Conservation (phyloP, 2,888 invertebrate genomes). For the Notodromas monacha region DNA sequence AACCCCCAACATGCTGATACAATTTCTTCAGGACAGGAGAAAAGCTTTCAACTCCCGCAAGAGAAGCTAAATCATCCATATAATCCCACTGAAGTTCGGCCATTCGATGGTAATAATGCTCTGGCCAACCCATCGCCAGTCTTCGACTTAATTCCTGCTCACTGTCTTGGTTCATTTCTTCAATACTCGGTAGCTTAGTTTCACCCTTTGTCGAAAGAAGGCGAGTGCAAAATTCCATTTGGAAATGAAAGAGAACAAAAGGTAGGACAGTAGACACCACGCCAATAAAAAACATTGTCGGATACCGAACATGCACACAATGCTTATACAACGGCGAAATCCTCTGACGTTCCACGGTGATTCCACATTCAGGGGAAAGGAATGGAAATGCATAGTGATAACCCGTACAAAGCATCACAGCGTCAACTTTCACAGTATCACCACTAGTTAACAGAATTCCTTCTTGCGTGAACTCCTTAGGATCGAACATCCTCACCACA, state of each 20-base stretch:
- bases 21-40: no score
- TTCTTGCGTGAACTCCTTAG: background rate
- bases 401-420: background rate
- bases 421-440: background rate
- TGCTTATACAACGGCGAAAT: background rate
- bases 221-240: background rate
- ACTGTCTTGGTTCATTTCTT: background rate
- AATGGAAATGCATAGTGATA: background rate
- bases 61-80: background rate
- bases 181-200: background rate
- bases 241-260: conserved; percentile 1
- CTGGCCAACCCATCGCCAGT: background rate
- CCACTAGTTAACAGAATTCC: background rate
- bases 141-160: background rate
- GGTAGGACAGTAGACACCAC: background rate
- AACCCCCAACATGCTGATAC: no score
- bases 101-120: conserved; percentile 1
- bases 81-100: background rate
- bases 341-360: background rate
- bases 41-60: no score
- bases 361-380: background rate
- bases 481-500: background rate
- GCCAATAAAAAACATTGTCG: background rate
- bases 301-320: background rate
- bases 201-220: background rate